Evolutionary conservation across 2,113 vertebrate species (phyloP).

Genomic region (Eonycteris spelaea): DNA sequence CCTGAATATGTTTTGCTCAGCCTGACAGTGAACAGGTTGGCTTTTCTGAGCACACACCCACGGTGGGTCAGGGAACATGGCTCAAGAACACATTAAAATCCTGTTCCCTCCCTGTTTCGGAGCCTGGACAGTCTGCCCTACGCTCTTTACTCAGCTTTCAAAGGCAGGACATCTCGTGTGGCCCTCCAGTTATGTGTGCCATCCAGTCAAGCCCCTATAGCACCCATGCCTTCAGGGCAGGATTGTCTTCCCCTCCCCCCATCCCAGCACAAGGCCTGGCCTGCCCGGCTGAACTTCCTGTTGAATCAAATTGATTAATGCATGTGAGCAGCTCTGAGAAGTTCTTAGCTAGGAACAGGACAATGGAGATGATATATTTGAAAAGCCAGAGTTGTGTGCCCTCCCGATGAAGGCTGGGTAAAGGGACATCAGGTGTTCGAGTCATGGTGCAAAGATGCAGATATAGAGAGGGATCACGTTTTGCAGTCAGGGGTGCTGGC

Average conservation of each 20-base stretch:
- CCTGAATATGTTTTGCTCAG: conserved; percentile 6
- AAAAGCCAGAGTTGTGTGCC: background rate
- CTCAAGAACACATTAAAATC: background rate
- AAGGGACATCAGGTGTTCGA: background rate
- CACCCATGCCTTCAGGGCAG: background rate
- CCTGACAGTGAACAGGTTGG: background rate
- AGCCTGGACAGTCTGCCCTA: background rate
- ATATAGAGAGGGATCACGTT: background rate
- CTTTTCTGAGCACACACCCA: background rate
- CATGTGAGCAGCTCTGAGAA: background rate
- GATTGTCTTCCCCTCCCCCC: background rate
- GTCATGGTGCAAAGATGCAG: background rate
- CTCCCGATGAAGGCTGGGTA: background rate
- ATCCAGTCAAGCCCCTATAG: background rate
- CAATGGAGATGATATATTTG: background rate
- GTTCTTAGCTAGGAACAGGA: background rate
- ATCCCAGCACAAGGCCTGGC: background rate
- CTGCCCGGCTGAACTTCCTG: conserved; percentile 7
- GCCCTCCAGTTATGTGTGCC: background rate
- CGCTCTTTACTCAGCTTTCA: background rate
- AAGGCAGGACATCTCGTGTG: background rate
- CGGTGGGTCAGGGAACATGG: background rate
- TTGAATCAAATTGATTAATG: background rate
- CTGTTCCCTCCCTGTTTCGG: background rate
- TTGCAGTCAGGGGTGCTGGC: conserved; percentile 41